These are phyloP conservation scores for Cygnus olor DNA, from an alignment of 2,797 vertebrate genomes.

Conservation along the genomic window DNA sequence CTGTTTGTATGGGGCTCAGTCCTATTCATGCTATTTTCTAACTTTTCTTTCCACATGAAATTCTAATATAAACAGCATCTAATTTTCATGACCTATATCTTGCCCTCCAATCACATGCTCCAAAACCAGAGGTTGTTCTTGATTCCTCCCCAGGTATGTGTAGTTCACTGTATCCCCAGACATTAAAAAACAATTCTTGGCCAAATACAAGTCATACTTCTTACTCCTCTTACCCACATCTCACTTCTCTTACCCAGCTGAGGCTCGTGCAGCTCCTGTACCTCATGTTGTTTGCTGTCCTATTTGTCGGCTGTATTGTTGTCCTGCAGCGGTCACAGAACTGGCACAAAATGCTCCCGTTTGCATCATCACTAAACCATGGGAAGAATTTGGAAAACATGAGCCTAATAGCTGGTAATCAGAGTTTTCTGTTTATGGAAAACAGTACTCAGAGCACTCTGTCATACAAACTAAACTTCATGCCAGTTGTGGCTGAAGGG, in stretches of 20 bases:
- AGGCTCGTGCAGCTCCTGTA: not conserved
- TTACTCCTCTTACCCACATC: not conserved
- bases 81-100: not conserved
- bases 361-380: not conserved
- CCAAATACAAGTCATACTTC: not conserved
- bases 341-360: not conserved
- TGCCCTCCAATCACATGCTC: not conserved
- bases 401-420: not conserved
- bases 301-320: not conserved
- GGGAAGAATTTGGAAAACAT: conserved; percentile 2
- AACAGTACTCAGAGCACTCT: not conserved
- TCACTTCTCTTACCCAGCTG: not conserved
- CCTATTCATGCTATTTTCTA: not conserved
- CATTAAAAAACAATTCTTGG: not conserved
- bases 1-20: not conserved
- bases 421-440: not conserved
- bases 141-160: not conserved
- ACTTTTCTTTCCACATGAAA: not conserved
- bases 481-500: not conserved
- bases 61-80: not conserved
- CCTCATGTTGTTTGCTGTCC: not conserved
- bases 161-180: not conserved
- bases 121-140: not conserved
- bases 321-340: not conserved
- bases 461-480: not conserved